Conservation (phyloP, 2,888 invertebrate genomes). For the Pristionchus maxplancki region DNA sequence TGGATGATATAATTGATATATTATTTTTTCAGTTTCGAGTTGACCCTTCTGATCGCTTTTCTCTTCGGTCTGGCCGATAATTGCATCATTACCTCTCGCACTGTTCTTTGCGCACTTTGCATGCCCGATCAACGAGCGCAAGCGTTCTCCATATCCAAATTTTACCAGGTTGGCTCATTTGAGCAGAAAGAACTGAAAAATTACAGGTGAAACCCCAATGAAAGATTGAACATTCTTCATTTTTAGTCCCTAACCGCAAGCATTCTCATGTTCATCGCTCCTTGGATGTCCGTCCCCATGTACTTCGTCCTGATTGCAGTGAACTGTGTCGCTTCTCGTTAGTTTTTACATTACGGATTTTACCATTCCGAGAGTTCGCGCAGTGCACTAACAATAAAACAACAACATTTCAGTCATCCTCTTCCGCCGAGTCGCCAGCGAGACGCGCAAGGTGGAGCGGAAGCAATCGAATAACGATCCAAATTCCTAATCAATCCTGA, state of each 20-base stretch:
- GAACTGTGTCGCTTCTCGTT: not conserved
- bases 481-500: too few species aligned
- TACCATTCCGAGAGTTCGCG: too few species aligned
- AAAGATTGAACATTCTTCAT: not conserved
- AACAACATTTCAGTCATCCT: too few species aligned
- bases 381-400: not conserved
- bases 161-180: constrained; percentile 39
- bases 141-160: constrained; percentile 47
- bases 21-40: constrained; percentile 26
- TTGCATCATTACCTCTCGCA: constrained; percentile 24
- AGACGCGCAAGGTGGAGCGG: too few species aligned
- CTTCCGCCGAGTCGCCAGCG: too few species aligned
- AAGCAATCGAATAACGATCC: too few species aligned
- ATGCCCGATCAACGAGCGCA: constrained; percentile 39
- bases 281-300: constrained; percentile 31
- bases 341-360: too few species aligned
- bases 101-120: constrained; percentile 19
- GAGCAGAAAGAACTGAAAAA: not conserved
- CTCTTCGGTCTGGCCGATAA: constrained; percentile 46
- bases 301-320: not conserved
- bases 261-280: constrained; percentile 35
- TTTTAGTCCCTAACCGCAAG: constrained; percentile 14
- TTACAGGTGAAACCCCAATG: not conserved
- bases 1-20: too few species aligned
- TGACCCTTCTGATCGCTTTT: constrained; percentile 29